Evolutionary conservation across 92 coral and sea anemone genomes (phyloP).

Genomic region (Galaxea fascicularis): DNA sequence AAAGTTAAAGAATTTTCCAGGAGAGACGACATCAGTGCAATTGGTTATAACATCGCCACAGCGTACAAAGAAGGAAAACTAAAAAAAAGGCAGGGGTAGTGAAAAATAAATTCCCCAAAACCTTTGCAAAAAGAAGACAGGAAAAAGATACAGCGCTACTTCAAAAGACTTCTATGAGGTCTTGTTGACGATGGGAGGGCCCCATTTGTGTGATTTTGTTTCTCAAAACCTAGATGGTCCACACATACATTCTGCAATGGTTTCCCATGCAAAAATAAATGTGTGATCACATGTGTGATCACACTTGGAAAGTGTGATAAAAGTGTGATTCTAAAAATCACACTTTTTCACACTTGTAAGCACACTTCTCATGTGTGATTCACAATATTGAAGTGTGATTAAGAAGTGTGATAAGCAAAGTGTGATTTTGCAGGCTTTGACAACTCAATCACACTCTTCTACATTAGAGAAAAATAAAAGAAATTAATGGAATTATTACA

Average conservation of each 20-base stretch:
- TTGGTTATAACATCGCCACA: constrained; percentile 47
- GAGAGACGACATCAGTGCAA: constrained; percentile 49
- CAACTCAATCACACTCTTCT: too few relatives aligned
- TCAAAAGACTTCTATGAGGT: constrained; percentile 69
- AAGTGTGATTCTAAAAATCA: too few relatives aligned
- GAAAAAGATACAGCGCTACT: constrained; percentile 59
- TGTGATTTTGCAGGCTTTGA: too few relatives aligned
- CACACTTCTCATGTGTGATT: too few relatives aligned
- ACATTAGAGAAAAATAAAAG: too few relatives aligned
- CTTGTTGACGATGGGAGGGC: constrained; percentile 67
- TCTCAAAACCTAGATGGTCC: constrained; percentile 63
- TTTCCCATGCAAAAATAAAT: constrained; percentile 58
- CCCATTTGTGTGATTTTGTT: constrained; percentile 65
- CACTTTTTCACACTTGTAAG: too few relatives aligned
- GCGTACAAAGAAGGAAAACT: constrained; percentile 56
- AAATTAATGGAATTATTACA: too few relatives aligned
- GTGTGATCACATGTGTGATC: constrained; percentile 36
- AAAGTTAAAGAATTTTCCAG: constrained; percentile 44
- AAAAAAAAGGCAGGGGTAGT: constrained; percentile 49
- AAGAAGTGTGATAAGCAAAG: too few relatives aligned
- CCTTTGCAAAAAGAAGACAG: constrained; percentile 55
- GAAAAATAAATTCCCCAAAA: constrained; percentile 47
- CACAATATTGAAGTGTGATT: too few relatives aligned
- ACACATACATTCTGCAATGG: constrained; percentile 66
- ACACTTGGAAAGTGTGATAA: too few relatives aligned